phyloP scores from a whole-genome alignment of 2,888 invertebrate species.

The Mesorhabditis spiculigera region DNA sequence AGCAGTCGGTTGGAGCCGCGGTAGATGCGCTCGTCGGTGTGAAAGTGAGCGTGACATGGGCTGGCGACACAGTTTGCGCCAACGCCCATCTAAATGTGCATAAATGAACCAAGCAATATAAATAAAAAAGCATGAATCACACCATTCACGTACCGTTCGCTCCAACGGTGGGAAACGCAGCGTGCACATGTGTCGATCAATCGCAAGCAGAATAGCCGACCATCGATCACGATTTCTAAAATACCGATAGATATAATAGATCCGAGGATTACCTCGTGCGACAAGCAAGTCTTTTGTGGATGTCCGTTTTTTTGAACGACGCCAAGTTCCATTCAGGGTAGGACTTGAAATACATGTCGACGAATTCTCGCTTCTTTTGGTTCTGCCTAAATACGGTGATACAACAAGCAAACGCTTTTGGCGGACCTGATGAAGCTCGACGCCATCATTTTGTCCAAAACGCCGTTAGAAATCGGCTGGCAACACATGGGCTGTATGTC shows the following conservation, averaged over 20 bases:
- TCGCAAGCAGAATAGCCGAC: background rate
- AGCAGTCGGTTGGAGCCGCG: slow-evolving; percentile 73
- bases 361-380: background rate
- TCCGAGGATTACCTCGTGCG: background rate
- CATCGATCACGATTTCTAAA: background rate
- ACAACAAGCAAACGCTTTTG: background rate
- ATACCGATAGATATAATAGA: too few species aligned
- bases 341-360: background rate
- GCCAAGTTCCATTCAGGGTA: background rate
- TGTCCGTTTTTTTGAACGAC: too few species aligned
- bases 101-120: background rate
- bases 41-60: slow-evolving; percentile 20
- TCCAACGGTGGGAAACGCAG: background rate
- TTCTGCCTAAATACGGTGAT: background rate
- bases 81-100: slow-evolving; percentile 7
- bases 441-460: background rate
- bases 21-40: slow-evolving; percentile 80
- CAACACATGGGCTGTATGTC: background rate
- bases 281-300: background rate
- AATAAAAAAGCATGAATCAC: background rate
- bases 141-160: background rate
- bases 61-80: slow-evolving; percentile 11
- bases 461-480: background rate
- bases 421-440: background rate
- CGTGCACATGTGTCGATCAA: slow-evolving; percentile 2